Evolutionary conservation across 2,113 vertebrate genomes (phyloP), one percentile per base, ranked within the genome.

Genomic region (Hassar affinis): DNA sequence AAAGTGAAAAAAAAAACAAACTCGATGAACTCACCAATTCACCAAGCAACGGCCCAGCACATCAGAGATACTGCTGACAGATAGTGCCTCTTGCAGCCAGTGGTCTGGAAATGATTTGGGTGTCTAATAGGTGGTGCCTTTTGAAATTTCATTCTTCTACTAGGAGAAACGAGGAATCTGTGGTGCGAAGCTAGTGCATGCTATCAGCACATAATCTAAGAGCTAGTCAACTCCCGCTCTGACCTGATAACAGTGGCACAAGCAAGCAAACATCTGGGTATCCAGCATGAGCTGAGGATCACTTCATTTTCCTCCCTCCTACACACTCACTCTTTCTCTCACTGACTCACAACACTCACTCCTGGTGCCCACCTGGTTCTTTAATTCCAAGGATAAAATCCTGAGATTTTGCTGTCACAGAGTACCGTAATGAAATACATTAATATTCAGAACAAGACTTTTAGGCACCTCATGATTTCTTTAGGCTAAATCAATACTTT

Each of bases 81-180:
- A 81, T 54, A 38, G 56, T 3, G 17, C 33, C 38, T 75, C 54
- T 33, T 12, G 0, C 4, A 30, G 51, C 35, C 35, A 54, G 3
- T n/a, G 6, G 52, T 72, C 80, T 81, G 80, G 80, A 81, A 81
- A 81, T 45, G 20, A 75, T 75, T 51, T 75, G 56, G 33, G n/a
- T 42, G 61, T 71, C 51, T 33, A 38, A 47, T 38, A 35, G 62
- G 8, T 72, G 52, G 54, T 72, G 80, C 49, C 38, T 75, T 20
- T 74, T 25, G 20, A 75, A 74, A 75, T 75, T 47, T 82, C 38
- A 42, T 42, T 42, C 38, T 42, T 56, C 71, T 49, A 35, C 45
- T 51, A 82, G 6, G 20, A 18, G 56, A 10, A 71, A 71, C 17
- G 5, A 68, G 10, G 45, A 49, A 49, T 61, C 10, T 38, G 45